A percentile compares a stretch with the other conserved stretches of the same genome.
Conservation (phyloP, 2,797 vertebrate species). For the Rousettus madagascariensis region DNA sequence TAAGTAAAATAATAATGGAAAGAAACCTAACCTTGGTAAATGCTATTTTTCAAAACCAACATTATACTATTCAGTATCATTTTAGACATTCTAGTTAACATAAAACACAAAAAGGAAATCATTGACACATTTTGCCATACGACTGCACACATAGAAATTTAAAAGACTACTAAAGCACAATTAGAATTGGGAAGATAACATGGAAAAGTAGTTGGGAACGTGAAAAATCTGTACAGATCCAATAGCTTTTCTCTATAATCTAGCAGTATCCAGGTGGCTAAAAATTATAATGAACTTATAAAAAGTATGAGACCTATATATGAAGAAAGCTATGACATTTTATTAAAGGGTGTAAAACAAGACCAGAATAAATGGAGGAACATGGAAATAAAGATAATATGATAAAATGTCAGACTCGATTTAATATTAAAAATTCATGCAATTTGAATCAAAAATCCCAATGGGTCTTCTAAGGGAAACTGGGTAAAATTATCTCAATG, state of each 20-base stretch:
- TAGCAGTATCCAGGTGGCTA: not conserved
- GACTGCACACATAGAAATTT: not conserved
- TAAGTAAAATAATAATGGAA: conserved; percentile 26
- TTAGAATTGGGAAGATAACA: not conserved
- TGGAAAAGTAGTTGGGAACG: not conserved
- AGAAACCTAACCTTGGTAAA: conserved; percentile 6
- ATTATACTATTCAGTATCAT: conserved; percentile 2
- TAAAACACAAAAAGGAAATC: conserved; percentile 27
- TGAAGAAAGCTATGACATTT: conserved; percentile 20
- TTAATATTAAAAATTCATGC: conserved; percentile 44
- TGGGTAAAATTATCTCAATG: conserved; percentile 37
- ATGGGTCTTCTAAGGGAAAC: not conserved
- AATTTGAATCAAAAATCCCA: not conserved
- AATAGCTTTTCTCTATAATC: not conserved
- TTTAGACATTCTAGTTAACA: conserved; percentile 17
- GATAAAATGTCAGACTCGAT: not conserved
- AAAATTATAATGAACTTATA: not conserved
- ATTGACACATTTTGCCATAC: conserved; percentile 4
- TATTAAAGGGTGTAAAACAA: conserved; percentile 34
- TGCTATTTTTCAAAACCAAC: conserved; percentile 27
- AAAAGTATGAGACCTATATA: conserved; percentile 10
- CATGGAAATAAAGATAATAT: not conserved
- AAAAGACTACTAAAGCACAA: conserved; percentile 16
- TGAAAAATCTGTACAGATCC: not conserved
- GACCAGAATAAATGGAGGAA: not conserved